Percentiles rank a stretch among this genome's conserved stretches.
Conservation (phyloP, 2,113 vertebrate genomes). For the Hemibagrus wyckioides region DNA sequence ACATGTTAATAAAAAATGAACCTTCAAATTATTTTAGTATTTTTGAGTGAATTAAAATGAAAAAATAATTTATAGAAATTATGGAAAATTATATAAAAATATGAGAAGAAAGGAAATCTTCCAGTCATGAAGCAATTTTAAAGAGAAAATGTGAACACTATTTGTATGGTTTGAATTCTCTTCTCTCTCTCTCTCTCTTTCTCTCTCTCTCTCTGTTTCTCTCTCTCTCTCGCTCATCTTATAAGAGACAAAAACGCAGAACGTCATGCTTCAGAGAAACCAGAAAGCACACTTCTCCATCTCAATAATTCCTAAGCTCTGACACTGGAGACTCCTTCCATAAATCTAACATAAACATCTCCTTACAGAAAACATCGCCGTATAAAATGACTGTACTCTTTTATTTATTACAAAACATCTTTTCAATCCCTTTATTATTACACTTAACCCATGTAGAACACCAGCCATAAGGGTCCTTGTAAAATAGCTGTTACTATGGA, state of each 20-base stretch:
- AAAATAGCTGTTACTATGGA: not conserved
- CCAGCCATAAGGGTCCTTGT: not conserved
- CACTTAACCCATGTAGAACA: not conserved
- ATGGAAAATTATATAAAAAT: no score
- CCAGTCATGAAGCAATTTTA: conserved; percentile 66
- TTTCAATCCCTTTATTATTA: not conserved
- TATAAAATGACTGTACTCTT: not conserved
- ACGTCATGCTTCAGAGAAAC: not conserved
- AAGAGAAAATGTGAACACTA: conserved; percentile 30
- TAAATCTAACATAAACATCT: not conserved
- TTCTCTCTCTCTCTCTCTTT: not conserved
- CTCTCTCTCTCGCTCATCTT: not conserved
- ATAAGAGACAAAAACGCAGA: not conserved
- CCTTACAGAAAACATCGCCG: not conserved
- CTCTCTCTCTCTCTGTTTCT: conserved; percentile 30
- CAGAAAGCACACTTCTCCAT: not conserved
- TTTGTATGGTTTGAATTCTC: conserved; percentile 30
- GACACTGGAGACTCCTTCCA: not conserved
- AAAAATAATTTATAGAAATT: no score
- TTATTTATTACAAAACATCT: not conserved
- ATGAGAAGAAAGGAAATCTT: conserved; percentile 61
- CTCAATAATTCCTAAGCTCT: not conserved
- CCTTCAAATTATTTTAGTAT: not conserved
- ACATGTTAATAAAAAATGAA: not conserved
- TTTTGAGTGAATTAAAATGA: not conserved